Percentiles rank a stretch among this genome's conserved stretches.
Evolutionary conservation across 2,113 vertebrate genomes (phyloP).

Genomic region (Dasyurus viverrinus): DNA sequence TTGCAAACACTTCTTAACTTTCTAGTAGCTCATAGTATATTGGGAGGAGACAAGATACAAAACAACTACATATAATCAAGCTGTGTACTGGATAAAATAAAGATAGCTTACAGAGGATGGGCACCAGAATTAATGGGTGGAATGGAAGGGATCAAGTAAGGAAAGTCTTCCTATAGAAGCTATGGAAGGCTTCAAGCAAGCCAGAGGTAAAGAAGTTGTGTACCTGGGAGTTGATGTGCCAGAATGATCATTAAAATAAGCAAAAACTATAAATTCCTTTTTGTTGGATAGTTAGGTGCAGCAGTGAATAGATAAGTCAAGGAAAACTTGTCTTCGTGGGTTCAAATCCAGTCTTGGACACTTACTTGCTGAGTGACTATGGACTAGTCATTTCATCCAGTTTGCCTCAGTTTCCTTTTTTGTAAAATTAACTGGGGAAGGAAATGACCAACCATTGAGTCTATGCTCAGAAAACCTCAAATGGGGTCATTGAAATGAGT

Average conservation of each 20-base stretch:
- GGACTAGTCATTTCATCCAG: background rate
- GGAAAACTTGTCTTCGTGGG: too few relatives aligned
- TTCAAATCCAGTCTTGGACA: too few relatives aligned
- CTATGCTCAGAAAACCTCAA: background rate
- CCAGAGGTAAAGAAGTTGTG: background rate
- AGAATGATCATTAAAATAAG: too few relatives aligned
- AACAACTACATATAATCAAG: background rate
- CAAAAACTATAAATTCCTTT: too few relatives aligned
- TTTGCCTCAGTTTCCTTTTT: background rate
- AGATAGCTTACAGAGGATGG: background rate
- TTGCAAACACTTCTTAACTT: background rate
- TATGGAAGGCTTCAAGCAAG: background rate
- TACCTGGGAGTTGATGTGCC: too few relatives aligned
- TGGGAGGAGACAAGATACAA: background rate
- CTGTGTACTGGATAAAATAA: background rate
- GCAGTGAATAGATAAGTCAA: too few relatives aligned
- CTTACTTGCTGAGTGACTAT: background rate
- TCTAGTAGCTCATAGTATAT: background rate
- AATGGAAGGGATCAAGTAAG: too few relatives aligned
- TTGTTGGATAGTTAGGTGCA: too few relatives aligned
- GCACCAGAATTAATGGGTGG: background rate
- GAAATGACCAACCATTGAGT: background rate
- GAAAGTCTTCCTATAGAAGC: background rate
- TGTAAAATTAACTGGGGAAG: too few relatives aligned
- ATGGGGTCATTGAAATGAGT: background rate